Evolutionary conservation across 1,140 invertebrate genomes (phyloP).

Genomic region (Sitobion miscanthi): DNA sequence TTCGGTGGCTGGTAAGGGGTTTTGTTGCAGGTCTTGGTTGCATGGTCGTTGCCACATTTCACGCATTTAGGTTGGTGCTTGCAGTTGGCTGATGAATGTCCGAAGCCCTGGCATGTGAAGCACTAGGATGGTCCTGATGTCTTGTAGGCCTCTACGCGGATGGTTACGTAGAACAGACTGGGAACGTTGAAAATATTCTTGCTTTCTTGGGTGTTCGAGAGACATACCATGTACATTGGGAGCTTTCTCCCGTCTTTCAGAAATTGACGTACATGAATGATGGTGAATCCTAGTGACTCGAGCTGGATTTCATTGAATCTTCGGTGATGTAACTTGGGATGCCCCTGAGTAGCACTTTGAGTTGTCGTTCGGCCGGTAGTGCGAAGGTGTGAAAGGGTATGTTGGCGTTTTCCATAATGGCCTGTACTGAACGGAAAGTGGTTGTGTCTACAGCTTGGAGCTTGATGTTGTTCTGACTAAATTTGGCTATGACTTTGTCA

Average conservation of each 20-base stretch:
- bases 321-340: too few species aligned
- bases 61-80: neutral
- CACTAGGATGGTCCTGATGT: neutral
- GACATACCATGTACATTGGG: neutral
- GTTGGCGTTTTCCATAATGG: too few species aligned
- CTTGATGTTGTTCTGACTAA: too few species aligned
- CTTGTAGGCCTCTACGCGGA: neutral
- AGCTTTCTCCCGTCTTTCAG: neutral
- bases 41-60: neutral
- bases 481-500: too few species aligned
- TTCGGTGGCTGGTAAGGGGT: neutral
- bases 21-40: neutral
- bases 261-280: neutral
- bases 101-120: neutral
- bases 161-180: neutral
- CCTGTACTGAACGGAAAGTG: too few species aligned
- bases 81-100: neutral
- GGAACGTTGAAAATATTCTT: neutral
- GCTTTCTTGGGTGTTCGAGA: neutral
- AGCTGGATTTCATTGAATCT: too few species aligned
- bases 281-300: neutral
- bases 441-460: too few species aligned
- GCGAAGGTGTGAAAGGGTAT: too few species aligned
- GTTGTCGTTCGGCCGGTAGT: too few species aligned
- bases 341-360: too few species aligned